These are phyloP conservation scores for Drosophila kanekoi DNA, from an alignment of 2,888 invertebrate species.

Conservation along the genomic window DNA sequence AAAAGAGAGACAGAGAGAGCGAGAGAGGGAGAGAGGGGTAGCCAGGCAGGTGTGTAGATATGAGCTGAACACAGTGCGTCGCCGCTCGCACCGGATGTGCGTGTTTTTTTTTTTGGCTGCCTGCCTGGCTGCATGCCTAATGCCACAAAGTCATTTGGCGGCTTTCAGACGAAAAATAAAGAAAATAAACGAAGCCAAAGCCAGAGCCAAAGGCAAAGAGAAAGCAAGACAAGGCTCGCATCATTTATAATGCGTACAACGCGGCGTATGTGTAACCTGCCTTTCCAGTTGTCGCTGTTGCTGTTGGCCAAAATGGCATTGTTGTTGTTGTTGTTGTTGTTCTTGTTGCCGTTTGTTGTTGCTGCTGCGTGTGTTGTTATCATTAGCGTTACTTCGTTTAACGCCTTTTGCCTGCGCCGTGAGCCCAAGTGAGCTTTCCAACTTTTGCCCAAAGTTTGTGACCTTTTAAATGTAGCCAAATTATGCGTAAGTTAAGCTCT, in stretches of 20 bases:
- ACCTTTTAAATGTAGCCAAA: constrained; percentile 7
- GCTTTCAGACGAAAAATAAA: constrained; percentile 55
- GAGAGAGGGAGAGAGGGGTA: neutral
- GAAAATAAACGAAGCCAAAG: constrained; percentile 42
- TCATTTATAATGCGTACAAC: constrained; percentile 71
- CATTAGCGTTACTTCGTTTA: constrained; percentile 68
- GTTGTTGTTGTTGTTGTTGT: constrained; percentile 27
- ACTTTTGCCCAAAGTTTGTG: constrained; percentile 16
- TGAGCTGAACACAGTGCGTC: constrained; percentile 21
- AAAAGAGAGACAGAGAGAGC: neutral
- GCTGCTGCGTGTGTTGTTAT: constrained; percentile 63
- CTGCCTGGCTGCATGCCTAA: constrained; percentile 59
- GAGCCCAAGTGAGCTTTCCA: constrained; percentile 17
- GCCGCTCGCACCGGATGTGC: constrained; percentile 65
- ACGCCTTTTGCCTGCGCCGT: constrained; percentile 56
- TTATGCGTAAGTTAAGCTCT: constrained; percentile 17
- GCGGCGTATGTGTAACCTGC: constrained; percentile 74
- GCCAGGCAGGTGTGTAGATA: constrained; percentile 49
- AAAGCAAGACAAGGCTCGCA: constrained; percentile 49
- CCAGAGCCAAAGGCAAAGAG: constrained; percentile 40
- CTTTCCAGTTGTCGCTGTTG: constrained; percentile 49
- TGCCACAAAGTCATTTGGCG: constrained; percentile 80
- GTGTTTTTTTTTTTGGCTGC: constrained; percentile 53
- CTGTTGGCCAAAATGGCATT: constrained; percentile 26
- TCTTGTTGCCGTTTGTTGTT: constrained; percentile 12